These are phyloP conservation scores for Stenodema calcarata DNA, from an alignment of 2,888 invertebrate genomes.

Conservation along the genomic window DNA sequence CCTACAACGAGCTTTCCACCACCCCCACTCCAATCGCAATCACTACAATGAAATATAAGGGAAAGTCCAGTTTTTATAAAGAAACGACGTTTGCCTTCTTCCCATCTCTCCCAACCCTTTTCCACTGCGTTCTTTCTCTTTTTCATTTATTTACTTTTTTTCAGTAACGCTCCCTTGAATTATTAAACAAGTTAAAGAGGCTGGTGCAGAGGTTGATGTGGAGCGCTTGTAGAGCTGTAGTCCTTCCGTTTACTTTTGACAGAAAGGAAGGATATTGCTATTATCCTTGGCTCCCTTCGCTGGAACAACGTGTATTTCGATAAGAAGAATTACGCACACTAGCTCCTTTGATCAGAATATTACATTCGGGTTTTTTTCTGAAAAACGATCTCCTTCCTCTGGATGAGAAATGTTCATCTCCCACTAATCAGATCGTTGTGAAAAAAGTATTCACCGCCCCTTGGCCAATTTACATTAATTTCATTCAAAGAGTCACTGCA, in stretches of 20 bases:
- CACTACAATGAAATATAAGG: neutral
- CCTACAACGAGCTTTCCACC: neutral
- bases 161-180: neutral
- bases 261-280: neutral
- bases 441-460: no score
- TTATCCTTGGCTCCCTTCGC: neutral
- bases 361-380: neutral
- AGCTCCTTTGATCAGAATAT: neutral
- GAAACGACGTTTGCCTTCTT: neutral
- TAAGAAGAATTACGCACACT: neutral
- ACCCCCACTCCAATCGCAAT: neutral
- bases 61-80: neutral
- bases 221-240: neutral
- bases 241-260: neutral
- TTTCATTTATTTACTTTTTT: neutral
- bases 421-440: no score
- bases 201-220: neutral
- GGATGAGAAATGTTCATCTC: no score
- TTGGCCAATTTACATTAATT: no score
- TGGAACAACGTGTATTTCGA: neutral
- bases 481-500: no score
- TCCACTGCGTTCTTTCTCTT: neutral
- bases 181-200: neutral
- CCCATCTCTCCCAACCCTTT: neutral
- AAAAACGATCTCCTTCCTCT: neutral